Evolutionary conservation across 1,140 invertebrate species (phyloP).

Genomic region (Eulimnadia texana): DNA sequence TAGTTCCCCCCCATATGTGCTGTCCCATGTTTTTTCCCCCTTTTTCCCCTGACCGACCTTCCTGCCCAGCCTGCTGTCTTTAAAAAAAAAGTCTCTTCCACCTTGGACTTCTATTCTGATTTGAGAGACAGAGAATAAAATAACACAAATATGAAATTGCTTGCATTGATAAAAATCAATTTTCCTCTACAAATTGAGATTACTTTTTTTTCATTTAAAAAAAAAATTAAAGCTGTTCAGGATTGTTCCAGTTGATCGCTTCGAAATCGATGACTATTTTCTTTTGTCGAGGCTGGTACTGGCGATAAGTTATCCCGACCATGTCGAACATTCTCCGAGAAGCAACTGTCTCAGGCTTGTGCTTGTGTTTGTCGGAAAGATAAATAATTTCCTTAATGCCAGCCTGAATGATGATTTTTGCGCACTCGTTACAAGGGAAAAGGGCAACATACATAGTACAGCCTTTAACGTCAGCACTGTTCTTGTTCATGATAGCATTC

Average conservation of each 20-base stretch:
- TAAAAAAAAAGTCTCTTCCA: too few relatives aligned
- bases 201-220: not conserved
- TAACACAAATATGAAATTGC: too few relatives aligned
- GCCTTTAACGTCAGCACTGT: conserved; percentile 51
- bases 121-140: too few relatives aligned
- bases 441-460: conserved; percentile 73
- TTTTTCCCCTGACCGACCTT: too few relatives aligned
- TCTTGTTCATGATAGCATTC: conserved; percentile 91
- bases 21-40: too few relatives aligned
- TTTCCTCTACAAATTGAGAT: too few relatives aligned
- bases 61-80: too few relatives aligned
- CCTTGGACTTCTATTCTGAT: too few relatives aligned
- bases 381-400: conserved; percentile 69
- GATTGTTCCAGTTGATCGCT: conserved; percentile 38
- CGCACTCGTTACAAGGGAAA: conserved; percentile 94
- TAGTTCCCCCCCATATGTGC: too few relatives aligned
- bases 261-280: conserved; percentile 53
- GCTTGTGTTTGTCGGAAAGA: conserved; percentile 58
- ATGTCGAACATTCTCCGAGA: conserved; percentile 66
- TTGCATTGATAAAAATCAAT: too few relatives aligned
- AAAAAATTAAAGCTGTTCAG: not conserved
- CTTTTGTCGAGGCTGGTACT: conserved; percentile 43
- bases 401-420: conserved; percentile 93
- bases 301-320: conserved; percentile 51
- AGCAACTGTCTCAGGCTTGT: conserved; percentile 50